Percentiles rank a stretch among this genome's conserved stretches.
These are phyloP conservation scores for Brachionus manjavacas DNA, from an alignment of 1,140 invertebrate species.

Conservation along the genomic window DNA sequence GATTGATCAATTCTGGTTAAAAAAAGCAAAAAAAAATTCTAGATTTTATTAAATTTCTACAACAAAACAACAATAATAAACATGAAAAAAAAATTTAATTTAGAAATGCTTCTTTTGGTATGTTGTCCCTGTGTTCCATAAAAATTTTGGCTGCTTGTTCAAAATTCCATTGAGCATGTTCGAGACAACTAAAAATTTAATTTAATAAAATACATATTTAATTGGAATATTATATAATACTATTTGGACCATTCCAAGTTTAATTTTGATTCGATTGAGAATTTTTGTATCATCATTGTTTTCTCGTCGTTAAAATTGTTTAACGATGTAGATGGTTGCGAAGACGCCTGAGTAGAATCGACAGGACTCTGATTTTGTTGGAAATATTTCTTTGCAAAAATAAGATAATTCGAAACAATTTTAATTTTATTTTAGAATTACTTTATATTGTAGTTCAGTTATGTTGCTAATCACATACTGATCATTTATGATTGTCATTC, in stretches of 20 bases:
- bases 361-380: neutral
- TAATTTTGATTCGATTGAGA: slow-evolving; percentile 22
- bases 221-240: neutral
- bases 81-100: neutral
- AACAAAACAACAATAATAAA: neutral
- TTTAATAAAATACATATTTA: neutral
- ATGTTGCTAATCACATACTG: slow-evolving; percentile 12
- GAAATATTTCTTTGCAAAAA: slow-evolving; percentile 14
- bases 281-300: neutral
- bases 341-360: neutral
- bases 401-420: neutral
- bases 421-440: neutral
- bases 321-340: neutral
- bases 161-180: slow-evolving; percentile 36
- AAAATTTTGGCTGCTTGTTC: slow-evolving; percentile 2
- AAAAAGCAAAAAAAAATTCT: neutral
- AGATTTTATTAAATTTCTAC: neutral
- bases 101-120: slow-evolving; percentile 36
- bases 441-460: neutral
- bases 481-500: slow-evolving; percentile 34
- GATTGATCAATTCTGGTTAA: neutral
- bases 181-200: neutral
- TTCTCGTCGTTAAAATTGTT: neutral
- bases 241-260: slow-evolving; percentile 37
- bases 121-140: slow-evolving; percentile 5